A percentile compares a stretch with the other conserved stretches of the same genome.
These are phyloP conservation scores for Dufourea novaeangliae DNA, from an alignment of 1,140 invertebrate genomes.

Conservation along the genomic window DNA sequence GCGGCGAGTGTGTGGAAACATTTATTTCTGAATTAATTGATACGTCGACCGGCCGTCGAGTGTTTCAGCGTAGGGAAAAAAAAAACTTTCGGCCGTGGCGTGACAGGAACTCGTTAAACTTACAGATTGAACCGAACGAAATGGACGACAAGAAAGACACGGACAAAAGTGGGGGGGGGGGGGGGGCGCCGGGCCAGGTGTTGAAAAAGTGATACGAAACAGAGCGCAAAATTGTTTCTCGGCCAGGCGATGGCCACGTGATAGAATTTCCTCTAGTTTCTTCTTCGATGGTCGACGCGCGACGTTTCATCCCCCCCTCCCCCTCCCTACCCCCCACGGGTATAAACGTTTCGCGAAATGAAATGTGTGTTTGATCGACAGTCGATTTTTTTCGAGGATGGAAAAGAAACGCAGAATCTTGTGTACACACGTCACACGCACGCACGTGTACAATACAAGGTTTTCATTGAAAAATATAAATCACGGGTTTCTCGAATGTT, in stretches of 20 bases:
- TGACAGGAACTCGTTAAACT: conserved; percentile 49
- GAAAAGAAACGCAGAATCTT: background rate
- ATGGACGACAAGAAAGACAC: conserved; percentile 21
- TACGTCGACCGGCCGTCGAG: background rate
- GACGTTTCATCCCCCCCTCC: no score
- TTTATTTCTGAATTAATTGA: conserved; percentile 46
- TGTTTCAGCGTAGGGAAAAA: background rate
- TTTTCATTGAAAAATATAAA: background rate
- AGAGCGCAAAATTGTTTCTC: background rate
- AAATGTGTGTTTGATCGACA: no score
- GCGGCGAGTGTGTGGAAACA: background rate
- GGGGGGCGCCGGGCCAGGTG: no score
- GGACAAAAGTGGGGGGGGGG: background rate
- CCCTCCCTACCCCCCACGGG: no score
- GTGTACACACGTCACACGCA: background rate
- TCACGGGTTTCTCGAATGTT: background rate
- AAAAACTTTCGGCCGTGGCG: conserved; percentile 11
- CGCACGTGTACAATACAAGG: no score
- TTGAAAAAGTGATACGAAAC: background rate
- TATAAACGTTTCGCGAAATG: no score
- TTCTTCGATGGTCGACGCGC: background rate
- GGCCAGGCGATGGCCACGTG: background rate
- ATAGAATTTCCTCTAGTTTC: background rate
- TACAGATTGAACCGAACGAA: conserved; percentile 29
- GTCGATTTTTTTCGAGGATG: no score